These are phyloP conservation scores for Porphyrio hochstetteri DNA, from an alignment of 2,113 vertebrate species.

Conservation along the genomic window DNA sequence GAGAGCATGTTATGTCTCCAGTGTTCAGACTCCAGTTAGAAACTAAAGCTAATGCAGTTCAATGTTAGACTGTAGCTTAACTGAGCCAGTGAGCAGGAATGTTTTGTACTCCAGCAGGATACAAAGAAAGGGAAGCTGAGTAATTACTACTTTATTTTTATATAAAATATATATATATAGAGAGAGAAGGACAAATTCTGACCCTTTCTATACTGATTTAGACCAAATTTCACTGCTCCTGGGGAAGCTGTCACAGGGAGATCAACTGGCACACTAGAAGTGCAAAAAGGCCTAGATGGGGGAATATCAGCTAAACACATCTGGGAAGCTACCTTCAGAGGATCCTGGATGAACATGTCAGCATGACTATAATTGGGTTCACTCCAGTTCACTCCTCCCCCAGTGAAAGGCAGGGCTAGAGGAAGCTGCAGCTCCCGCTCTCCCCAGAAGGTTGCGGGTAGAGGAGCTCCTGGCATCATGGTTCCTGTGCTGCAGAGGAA, in stretches of 20 bases:
- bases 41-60: not conserved
- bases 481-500: not conserved
- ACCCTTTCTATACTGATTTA: not conserved
- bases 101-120: not conserved
- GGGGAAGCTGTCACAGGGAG: not conserved
- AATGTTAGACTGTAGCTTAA: not conserved
- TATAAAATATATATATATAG: no score
- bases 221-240: not conserved
- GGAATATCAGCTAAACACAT: not conserved
- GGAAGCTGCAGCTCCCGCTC: not conserved
- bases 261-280: not conserved
- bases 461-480: not conserved
- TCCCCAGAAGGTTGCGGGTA: not conserved
- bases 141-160: not conserved
- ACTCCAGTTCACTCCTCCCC: not conserved
- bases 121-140: not conserved
- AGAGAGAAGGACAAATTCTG: not conserved
- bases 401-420: accelerated
- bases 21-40: not conserved
- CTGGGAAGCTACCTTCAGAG: not conserved
- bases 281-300: not conserved
- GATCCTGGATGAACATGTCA: not conserved
- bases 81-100: not conserved
- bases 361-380: not conserved
- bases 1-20: not conserved